These are phyloP conservation scores for Mesorhabditis sp. DNA, from an alignment of 2,888 invertebrate species.

Conservation along the genomic window DNA sequence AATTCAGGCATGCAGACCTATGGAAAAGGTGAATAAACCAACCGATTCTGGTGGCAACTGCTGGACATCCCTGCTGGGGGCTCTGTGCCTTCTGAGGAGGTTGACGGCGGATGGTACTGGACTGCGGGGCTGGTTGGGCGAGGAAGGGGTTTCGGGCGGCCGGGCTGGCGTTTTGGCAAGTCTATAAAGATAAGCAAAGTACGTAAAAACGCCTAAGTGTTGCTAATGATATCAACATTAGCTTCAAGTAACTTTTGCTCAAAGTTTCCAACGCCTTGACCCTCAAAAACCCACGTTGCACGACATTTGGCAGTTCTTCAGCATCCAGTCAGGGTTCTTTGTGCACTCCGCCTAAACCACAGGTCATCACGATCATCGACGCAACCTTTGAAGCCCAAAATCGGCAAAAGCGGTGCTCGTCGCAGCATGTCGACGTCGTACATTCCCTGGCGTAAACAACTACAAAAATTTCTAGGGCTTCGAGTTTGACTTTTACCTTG, in stretches of 20 bases:
- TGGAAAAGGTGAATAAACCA: neutral
- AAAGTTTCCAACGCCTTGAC: neutral
- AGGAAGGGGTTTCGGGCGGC: neutral
- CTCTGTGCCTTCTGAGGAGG: neutral
- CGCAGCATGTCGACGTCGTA: slow-evolving; percentile 16
- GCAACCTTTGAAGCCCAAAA: slow-evolving; percentile 23
- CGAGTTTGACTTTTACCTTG: too few relatives aligned
- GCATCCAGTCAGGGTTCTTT: slow-evolving; percentile 49
- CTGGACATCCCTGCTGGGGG: slow-evolving; percentile 15
- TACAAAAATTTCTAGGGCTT: neutral
- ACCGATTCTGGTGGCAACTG: slow-evolving; percentile 10
- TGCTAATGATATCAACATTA: neutral
- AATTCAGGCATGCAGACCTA: neutral
- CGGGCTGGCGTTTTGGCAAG: neutral
- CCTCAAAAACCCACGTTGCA: slow-evolving; percentile 19
- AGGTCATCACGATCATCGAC: too few relatives aligned
- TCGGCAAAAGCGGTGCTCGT: slow-evolving; percentile 17
- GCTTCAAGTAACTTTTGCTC: neutral
- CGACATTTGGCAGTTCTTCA: slow-evolving; percentile 37
- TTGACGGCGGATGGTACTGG: neutral
- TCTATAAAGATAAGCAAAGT: neutral
- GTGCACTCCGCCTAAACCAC: slow-evolving; percentile 33
- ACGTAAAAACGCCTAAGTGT: too few relatives aligned
- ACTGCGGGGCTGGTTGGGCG: neutral
- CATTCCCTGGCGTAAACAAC: neutral